Percentiles rank a stretch among this genome's conserved stretches.
phyloP scores from a whole-genome alignment of 2,113 vertebrate genomes.

The Lepus americanus region DNA sequence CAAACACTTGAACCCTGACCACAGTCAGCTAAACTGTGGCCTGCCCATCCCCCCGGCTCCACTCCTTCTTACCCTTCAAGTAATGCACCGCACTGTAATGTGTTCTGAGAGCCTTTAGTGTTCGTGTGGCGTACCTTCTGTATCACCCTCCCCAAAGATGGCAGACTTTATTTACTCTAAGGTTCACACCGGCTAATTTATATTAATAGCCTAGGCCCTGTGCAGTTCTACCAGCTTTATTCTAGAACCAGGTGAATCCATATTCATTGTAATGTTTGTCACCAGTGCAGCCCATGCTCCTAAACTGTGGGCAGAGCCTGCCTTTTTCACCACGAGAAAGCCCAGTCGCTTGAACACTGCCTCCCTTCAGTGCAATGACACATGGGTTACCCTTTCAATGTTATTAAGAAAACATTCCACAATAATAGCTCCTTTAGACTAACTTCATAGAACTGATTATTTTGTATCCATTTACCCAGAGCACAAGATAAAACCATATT shows the following conservation, averaged over 20 bases:
- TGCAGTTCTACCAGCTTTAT: neutral
- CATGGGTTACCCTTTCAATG: neutral
- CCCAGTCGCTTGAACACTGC: neutral
- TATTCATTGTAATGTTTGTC: fast-evolving
- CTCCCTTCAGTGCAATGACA: neutral
- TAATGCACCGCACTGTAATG: fast-evolving
- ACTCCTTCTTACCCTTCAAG: fast-evolving
- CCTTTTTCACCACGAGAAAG: neutral
- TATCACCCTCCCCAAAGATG: neutral
- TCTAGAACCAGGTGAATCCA: neutral
- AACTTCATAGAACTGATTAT: conserved; percentile 4
- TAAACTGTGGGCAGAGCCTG: neutral
- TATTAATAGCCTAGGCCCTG: no score
- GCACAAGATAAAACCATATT: neutral
- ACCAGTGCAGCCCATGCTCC: neutral
- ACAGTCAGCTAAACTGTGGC: fast-evolving
- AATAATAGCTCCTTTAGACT: conserved; percentile 21
- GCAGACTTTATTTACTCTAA: neutral
- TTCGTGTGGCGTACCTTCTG: neutral
- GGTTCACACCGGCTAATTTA: neutral
- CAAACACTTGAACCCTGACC: neutral
- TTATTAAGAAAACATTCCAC: conserved; percentile 41
- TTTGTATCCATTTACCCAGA: no score
- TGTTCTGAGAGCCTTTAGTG: neutral
- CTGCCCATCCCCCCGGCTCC: fast-evolving